These are phyloP conservation scores for Bicyclus anynana DNA, from an alignment of 1,140 invertebrate species.

Conservation along the genomic window DNA sequence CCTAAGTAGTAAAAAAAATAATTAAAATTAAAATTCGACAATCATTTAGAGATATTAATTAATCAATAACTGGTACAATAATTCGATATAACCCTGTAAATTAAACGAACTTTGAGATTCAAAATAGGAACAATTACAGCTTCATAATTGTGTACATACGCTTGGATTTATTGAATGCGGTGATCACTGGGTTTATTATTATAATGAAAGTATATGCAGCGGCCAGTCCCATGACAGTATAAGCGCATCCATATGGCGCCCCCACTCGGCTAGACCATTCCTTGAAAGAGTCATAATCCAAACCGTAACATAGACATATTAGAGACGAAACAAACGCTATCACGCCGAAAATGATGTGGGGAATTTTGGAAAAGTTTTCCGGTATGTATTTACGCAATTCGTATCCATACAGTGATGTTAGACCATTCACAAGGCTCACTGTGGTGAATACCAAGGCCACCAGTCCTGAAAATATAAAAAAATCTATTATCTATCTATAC, in stretches of 20 bases:
- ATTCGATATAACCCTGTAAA: too few relatives aligned
- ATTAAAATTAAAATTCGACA: too few relatives aligned
- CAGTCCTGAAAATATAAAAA: slow-evolving; percentile 30
- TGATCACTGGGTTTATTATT: slow-evolving; percentile 47
- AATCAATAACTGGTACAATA: too few relatives aligned
- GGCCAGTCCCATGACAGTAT: slow-evolving; percentile 33
- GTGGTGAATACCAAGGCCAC: slow-evolving; percentile 24
- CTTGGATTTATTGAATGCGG: slow-evolving; percentile 31
- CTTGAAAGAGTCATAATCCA: slow-evolving; percentile 39
- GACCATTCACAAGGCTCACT: slow-evolving; percentile 18
- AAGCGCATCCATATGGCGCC: slow-evolving; percentile 9
- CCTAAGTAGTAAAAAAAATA: too few relatives aligned
- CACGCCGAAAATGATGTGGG: slow-evolving; percentile 47
- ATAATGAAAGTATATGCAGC: slow-evolving; percentile 36
- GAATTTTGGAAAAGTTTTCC: slow-evolving; percentile 42
- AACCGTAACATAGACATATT: slow-evolving; percentile 44
- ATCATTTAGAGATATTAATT: too few relatives aligned
- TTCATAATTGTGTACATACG: not conserved
- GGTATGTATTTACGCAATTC: slow-evolving; percentile 37
- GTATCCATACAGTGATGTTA: slow-evolving; percentile 41
- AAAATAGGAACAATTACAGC: too few relatives aligned
- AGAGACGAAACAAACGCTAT: slow-evolving; percentile 36
- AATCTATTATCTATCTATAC: too few relatives aligned
- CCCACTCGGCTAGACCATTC: slow-evolving; percentile 30
- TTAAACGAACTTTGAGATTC: too few relatives aligned